phyloP scores from a whole-genome alignment of 2,888 invertebrate species.

The Hyposoter didymator region DNA sequence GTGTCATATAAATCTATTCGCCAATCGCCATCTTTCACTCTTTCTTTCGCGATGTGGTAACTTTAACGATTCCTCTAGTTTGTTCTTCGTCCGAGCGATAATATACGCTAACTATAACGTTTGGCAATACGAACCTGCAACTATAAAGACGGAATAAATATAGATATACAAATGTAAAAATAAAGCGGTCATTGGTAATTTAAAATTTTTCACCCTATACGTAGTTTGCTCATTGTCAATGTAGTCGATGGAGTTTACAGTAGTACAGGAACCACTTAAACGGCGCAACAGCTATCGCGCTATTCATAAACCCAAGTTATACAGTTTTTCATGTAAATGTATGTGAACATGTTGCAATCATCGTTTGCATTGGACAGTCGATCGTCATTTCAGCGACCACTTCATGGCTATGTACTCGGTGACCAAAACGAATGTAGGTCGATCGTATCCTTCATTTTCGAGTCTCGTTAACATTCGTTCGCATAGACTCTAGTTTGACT shows the following conservation, averaged over 20 bases:
- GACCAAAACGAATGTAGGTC: not conserved
- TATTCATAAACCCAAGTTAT: not conserved
- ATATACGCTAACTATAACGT: constrained; percentile 63
- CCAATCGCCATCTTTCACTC: constrained; percentile 39
- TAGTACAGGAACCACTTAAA: not conserved
- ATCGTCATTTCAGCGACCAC: not conserved
- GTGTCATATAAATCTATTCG: not conserved
- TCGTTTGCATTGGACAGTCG: constrained; percentile 10
- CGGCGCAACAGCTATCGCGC: not conserved
- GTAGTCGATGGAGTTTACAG: not conserved
- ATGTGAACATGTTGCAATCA: not conserved
- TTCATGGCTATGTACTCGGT: not conserved
- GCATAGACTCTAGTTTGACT: not conserved
- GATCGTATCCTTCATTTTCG: constrained; percentile 8
- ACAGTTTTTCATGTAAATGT: not conserved
- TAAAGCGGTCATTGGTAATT: constrained; percentile 11
- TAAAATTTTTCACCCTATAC: constrained; percentile 6
- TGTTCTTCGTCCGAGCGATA: constrained; percentile 62
- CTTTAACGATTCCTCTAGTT: constrained; percentile 55
- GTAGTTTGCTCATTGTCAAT: not conserved
- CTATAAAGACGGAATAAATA: constrained; percentile 7
- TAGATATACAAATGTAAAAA: not conserved
- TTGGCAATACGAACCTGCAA: constrained; percentile 56
- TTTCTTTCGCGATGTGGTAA: constrained; percentile 61
- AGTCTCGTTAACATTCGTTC: not conserved